These are phyloP conservation scores for Acleris literana DNA, from an alignment of 2,888 invertebrate genomes.

Conservation along the genomic window DNA sequence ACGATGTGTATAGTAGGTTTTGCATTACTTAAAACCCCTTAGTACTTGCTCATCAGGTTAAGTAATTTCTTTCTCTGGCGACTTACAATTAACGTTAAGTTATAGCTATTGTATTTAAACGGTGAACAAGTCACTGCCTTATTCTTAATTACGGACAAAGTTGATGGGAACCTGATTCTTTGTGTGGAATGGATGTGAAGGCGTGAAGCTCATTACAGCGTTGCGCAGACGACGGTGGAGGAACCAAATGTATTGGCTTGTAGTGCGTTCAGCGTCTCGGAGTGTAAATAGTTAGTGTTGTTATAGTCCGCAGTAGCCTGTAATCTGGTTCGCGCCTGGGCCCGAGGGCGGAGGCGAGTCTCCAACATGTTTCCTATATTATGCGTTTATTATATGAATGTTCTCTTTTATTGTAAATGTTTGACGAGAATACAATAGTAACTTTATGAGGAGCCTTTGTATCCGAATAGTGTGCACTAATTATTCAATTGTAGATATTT, in stretches of 20 bases:
- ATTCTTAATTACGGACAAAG: slow-evolving; percentile 26
- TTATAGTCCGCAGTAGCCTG: slow-evolving; percentile 71
- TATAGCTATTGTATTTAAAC: slow-evolving; percentile 12
- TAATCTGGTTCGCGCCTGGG: slow-evolving; percentile 78
- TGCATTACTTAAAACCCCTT: slow-evolving; percentile 45
- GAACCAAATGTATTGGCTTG: slow-evolving; percentile 40
- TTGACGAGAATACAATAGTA: slow-evolving; percentile 67
- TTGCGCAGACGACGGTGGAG: slow-evolving; percentile 40
- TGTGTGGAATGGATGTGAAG: slow-evolving; percentile 51
- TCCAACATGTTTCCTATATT: slow-evolving; percentile 80
- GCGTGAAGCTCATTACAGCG: slow-evolving; percentile 79
- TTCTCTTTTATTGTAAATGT: slow-evolving; percentile 82
- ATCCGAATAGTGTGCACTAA: slow-evolving; percentile 76
- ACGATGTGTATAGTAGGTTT: slow-evolving; percentile 46
- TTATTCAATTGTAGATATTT: slow-evolving; percentile 83
- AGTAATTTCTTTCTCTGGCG: slow-evolving; percentile 10
- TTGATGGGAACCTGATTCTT: slow-evolving; percentile 18
- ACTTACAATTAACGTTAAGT: slow-evolving; percentile 8
- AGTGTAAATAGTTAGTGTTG: slow-evolving; percentile 77
- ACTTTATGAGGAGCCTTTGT: slow-evolving; percentile 62
- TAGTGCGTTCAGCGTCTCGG: slow-evolving; percentile 37
- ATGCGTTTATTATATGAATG: slow-evolving; percentile 82
- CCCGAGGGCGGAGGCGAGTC: slow-evolving; percentile 50
- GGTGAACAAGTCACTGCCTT: slow-evolving; percentile 22
- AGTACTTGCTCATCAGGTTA: slow-evolving; percentile 51